A percentile compares a stretch with the other conserved stretches of the same genome.
These are phyloP conservation scores for Drosophila eugracilis DNA, from an alignment of 1,140 invertebrate genomes.

Conservation along the genomic window DNA sequence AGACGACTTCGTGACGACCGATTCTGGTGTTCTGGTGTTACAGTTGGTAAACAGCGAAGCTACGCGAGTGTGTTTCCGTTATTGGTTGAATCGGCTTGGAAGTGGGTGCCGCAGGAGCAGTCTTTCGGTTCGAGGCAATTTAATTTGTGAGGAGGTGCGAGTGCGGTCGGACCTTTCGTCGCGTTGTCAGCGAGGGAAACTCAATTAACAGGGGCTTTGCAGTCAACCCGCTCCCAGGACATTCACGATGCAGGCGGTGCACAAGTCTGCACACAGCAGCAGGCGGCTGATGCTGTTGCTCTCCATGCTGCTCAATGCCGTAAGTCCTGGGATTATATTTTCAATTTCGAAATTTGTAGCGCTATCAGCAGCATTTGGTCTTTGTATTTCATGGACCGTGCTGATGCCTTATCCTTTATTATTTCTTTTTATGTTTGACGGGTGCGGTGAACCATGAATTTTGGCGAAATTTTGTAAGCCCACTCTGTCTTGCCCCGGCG, in stretches of 20 bases:
- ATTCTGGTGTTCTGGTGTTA: constrained; percentile 10
- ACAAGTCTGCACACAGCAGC: constrained; percentile 67
- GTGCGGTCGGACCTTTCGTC: constrained; percentile 14
- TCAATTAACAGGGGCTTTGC: constrained; percentile 39
- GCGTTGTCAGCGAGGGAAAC: constrained; percentile 23
- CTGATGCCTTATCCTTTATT: constrained; percentile 43
- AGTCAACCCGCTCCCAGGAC: constrained; percentile 6
- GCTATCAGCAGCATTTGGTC: constrained; percentile 30
- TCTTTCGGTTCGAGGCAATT: constrained; percentile 12
- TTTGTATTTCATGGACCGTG: constrained; percentile 22
- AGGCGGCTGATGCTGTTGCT: constrained; percentile 67
- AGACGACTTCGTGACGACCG: constrained; percentile 62
- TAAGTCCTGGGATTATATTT: constrained; percentile 76
- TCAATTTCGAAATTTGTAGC: constrained; percentile 59
- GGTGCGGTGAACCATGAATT: constrained; percentile 55
- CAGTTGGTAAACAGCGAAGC: constrained; percentile 10
- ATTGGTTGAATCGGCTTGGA: constrained; percentile 49
- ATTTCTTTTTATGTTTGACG: constrained; percentile 30
- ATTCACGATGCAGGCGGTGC: constrained; percentile 66
- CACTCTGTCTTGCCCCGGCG: background rate
- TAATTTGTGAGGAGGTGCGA: constrained; percentile 16
- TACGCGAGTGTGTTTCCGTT: constrained; percentile 44
- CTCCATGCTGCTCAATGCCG: constrained; percentile 74
- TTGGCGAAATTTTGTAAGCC: constrained; percentile 39
- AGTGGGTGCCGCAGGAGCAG: constrained; percentile 17